Evolutionary conservation across 2,113 vertebrate genomes (phyloP).

Genomic region (Oncorhynchus tshawytscha): DNA sequence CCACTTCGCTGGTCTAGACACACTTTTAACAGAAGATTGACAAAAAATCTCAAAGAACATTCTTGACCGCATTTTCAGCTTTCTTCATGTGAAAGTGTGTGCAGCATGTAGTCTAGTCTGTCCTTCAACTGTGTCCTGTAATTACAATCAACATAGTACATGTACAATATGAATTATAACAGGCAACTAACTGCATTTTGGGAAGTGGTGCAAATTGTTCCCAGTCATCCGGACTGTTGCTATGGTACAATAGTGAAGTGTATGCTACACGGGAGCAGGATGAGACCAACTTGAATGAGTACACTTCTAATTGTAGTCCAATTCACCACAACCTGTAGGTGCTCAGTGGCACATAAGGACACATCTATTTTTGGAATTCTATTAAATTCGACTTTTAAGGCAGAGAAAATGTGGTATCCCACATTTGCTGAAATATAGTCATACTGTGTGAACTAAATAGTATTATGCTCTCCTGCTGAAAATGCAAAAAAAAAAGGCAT

Average conservation of each 20-base stretch:
- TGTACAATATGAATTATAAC: neutral
- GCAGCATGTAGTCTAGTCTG: neutral
- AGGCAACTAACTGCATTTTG: too few species aligned
- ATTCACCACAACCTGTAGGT: neutral
- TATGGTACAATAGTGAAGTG: neutral
- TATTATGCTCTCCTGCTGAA: too few species aligned
- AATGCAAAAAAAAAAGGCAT: too few species aligned
- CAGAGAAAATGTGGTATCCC: conserved; percentile 29
- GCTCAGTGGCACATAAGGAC: too few species aligned
- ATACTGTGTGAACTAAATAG: conserved; percentile 12
- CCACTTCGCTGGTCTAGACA: conserved; percentile 33
- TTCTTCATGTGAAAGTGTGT: neutral
- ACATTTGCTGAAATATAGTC: conserved; percentile 27
- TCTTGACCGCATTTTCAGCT: neutral
- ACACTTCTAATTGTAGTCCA: too few species aligned
- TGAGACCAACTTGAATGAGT: too few species aligned
- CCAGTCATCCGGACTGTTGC: too few species aligned
- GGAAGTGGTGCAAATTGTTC: too few species aligned
- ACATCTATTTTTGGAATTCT: conserved; percentile 9
- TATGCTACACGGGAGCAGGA: conserved; percentile 30
- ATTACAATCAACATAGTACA: neutral
- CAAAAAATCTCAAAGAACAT: conserved; percentile 5
- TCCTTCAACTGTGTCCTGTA: neutral
- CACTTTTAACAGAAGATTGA: conserved; percentile 24
- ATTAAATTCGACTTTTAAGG: conserved; percentile 45